Conservation (phyloP, 2,888 invertebrate species). For the Cephonodes hylas region DNA sequence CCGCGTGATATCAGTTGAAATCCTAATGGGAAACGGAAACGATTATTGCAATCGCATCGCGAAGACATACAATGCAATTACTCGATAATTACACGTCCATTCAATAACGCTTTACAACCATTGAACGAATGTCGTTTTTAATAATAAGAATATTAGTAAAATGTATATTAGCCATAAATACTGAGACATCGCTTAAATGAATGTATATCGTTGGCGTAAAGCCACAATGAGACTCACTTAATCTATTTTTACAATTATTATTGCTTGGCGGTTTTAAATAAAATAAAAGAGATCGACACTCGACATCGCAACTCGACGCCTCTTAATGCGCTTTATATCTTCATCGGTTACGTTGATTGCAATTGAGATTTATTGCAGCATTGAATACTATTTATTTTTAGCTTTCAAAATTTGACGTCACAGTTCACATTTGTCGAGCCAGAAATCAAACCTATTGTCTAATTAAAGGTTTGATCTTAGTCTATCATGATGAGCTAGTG, state of each 20-base stretch:
- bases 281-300: slow-evolving; percentile 1
- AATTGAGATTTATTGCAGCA: neutral
- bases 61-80: slow-evolving; percentile 17
- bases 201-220: slow-evolving; percentile 34
- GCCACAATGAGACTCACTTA: slow-evolving; percentile 32
- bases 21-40: neutral
- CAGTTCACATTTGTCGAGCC: no score
- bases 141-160: neutral
- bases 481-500: no score
- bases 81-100: slow-evolving; percentile 17
- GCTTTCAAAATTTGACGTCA: no score
- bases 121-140: neutral
- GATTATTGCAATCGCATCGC: slow-evolving; percentile 12
- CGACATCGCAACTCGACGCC: neutral
- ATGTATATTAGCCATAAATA: neutral
- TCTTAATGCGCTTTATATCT: neutral
- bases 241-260: slow-evolving; percentile 25
- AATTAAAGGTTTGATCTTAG: no score
- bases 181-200: neutral
- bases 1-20: neutral
- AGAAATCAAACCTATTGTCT: no score
- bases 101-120: neutral
- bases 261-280: slow-evolving; percentile 11
- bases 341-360: neutral
- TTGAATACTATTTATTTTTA: neutral